Evolutionary conservation across 2,888 invertebrate genomes (phyloP), one percentile per base, ranked within the genome.

Genomic region (Sesia bembeciformis): DNA sequence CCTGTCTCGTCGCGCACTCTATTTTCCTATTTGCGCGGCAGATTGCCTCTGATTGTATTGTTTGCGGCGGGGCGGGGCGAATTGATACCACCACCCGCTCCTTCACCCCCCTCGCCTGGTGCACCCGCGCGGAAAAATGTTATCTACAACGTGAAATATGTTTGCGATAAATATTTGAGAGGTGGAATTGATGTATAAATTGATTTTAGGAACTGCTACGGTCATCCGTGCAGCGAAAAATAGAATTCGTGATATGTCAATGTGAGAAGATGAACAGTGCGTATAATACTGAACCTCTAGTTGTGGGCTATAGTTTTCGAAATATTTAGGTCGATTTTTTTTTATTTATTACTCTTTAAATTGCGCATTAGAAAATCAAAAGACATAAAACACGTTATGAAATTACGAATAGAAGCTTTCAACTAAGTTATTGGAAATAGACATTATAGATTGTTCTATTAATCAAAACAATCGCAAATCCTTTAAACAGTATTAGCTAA

Each of bases 31-130:
- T 88, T 89, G 84, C 82, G 85, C 86, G 84, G 77, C 84, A 88
- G 88, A 88, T 89, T 89, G 88, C 78, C 84, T 87, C 79, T 87
- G 88, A 89, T 88, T 88, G 88, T 86, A 86, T 89, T 88, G 88
- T 88, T 88, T 87, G 85, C 78, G 72, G 77, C 60, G 58, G 62
- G 67, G 64, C 63, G 64, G 62, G 62, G 78, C 79, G 70, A 68
- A 72, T 72, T 73, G 74, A 76, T 78, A 75, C 79, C 73, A 71
- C 67, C 65, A 62, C 56, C 62, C 54, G 56, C 55, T 59, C 54
- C 62, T 68, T 65, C 51, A 56, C 53, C 55, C 61, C 59, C 59
- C 60, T 52, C 49, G 56, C 56, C 56, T 55, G 61, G 58, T 56
- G 76, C 78, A 78, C 68, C 73, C 78, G 68, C 71, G 71, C 73